Conservation (phyloP, 1,140 invertebrate species). For the Nephotettix cincticeps region DNA sequence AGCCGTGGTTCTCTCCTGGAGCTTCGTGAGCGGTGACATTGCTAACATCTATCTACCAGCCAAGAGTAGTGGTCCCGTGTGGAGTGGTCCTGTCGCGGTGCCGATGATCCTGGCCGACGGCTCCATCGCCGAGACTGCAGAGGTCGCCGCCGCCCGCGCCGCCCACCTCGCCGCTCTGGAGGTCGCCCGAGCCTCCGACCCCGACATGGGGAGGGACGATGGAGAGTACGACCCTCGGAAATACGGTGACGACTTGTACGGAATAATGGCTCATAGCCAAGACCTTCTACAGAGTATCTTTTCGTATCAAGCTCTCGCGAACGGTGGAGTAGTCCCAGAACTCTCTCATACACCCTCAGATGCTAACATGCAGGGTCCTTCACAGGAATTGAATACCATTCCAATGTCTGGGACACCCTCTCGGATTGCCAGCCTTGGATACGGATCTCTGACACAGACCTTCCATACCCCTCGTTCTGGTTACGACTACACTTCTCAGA, state of each 20-base stretch:
- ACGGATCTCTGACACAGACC: too few species aligned
- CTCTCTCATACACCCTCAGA: too few species aligned
- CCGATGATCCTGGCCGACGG: constrained; percentile 53
- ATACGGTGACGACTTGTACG: neutral
- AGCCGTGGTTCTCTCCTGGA: too few species aligned
- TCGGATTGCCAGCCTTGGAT: too few species aligned
- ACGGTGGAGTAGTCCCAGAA: neutral
- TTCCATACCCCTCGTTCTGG: too few species aligned
- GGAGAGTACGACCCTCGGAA: neutral
- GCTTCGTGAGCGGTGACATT: too few species aligned
- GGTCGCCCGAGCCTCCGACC: constrained; percentile 48
- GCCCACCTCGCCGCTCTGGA: constrained; percentile 57
- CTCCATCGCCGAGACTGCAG: constrained; percentile 57
- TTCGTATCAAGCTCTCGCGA: neutral
- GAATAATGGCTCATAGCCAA: neutral
- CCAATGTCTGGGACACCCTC: too few species aligned
- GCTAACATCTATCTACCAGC: too few species aligned
- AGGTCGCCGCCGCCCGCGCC: constrained; percentile 56
- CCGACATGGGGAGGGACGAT: neutral
- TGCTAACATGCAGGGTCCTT: too few species aligned
- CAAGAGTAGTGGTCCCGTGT: too few species aligned
- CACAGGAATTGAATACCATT: too few species aligned
- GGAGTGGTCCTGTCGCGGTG: neutral
- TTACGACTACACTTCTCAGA: too few species aligned
- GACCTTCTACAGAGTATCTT: neutral